Conservation (phyloP, 2,113 vertebrate species). For the Caranx melampygus region DNA sequence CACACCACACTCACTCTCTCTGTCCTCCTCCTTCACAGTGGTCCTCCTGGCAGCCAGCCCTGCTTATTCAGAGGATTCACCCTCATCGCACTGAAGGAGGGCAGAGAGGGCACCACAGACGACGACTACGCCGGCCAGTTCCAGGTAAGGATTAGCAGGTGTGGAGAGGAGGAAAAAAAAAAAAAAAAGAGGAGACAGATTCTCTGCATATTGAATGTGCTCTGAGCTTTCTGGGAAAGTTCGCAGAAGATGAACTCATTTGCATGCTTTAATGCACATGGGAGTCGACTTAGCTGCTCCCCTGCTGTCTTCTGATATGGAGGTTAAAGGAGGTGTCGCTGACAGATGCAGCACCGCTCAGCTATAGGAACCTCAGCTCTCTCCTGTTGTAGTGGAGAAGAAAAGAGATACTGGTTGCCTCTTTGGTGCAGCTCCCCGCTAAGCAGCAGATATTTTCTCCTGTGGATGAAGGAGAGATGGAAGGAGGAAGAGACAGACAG, state of each 20-base stretch:
- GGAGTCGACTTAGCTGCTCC: conserved; percentile 28
- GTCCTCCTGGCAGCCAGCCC: conserved; percentile 91
- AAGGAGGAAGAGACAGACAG: conserved; percentile 20
- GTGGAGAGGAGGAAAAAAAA: not conserved
- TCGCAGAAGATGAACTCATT: conserved; percentile 25
- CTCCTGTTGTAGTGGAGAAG: conserved; percentile 18
- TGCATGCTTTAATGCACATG: conserved; percentile 36
- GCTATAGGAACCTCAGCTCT: conserved; percentile 11
- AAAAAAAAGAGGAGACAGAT: not conserved
- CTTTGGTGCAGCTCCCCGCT: conserved; percentile 32
- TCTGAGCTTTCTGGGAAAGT: conserved; percentile 19
- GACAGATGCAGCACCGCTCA: conserved; percentile 38
- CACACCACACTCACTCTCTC: not conserved
- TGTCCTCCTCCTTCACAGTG: conserved; percentile 81
- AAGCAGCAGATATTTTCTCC: conserved; percentile 42
- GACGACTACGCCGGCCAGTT: conserved; percentile 93
- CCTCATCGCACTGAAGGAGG: conserved; percentile 93
- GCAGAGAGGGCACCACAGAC: conserved; percentile 90
- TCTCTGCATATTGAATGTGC: not conserved
- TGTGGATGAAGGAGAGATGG: conserved; percentile 3
- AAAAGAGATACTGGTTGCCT: conserved; percentile 7
- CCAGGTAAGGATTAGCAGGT: conserved; percentile 86
- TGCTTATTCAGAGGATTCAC: conserved; percentile 94
- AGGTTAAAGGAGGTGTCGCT: conserved; percentile 48
- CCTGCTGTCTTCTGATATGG: conserved; percentile 38